Evolutionary conservation across 1,140 invertebrate genomes (phyloP).

Genomic region (Drosophila nasuta): DNA sequence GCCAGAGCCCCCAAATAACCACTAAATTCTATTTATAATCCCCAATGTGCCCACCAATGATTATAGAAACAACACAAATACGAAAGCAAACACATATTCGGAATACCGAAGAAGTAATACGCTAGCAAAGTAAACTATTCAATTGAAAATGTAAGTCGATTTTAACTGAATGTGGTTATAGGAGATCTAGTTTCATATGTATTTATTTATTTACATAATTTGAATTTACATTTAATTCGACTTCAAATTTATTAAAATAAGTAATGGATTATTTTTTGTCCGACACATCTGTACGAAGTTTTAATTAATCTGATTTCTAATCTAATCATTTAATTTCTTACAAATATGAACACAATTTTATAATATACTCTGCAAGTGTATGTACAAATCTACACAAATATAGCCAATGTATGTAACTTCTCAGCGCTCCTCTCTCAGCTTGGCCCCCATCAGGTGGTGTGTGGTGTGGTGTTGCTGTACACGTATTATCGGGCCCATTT

Average conservation of each 20-base stretch:
- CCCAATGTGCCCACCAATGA: slow-evolving; percentile 23
- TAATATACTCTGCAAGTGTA: neutral
- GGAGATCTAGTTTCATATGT: no score
- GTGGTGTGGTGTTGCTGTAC: slow-evolving; percentile 46
- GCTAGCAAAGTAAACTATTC: neutral
- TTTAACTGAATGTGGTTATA: no score
- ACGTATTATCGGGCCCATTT: slow-evolving; percentile 52
- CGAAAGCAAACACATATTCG: slow-evolving; percentile 3
- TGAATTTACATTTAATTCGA: no score
- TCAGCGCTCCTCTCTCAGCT: slow-evolving; percentile 45
- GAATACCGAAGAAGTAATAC: neutral
- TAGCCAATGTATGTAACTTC: slow-evolving; percentile 48
- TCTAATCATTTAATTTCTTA: no score
- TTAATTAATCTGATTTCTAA: no score
- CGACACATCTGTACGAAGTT: no score
- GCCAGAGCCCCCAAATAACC: slow-evolving; percentile 37
- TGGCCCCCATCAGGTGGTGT: slow-evolving; percentile 50
- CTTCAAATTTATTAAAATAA: no score
- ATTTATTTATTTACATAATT: no score
- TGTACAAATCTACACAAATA: slow-evolving; percentile 29
- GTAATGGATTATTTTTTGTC: no score
- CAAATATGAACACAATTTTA: neutral
- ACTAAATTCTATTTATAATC: slow-evolving; percentile 33
- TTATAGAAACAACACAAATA: slow-evolving; percentile 6
- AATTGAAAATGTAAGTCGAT: neutral